Conservation (phyloP, 1,140 invertebrate genomes). For the Trinorchestia longiramus region DNA sequence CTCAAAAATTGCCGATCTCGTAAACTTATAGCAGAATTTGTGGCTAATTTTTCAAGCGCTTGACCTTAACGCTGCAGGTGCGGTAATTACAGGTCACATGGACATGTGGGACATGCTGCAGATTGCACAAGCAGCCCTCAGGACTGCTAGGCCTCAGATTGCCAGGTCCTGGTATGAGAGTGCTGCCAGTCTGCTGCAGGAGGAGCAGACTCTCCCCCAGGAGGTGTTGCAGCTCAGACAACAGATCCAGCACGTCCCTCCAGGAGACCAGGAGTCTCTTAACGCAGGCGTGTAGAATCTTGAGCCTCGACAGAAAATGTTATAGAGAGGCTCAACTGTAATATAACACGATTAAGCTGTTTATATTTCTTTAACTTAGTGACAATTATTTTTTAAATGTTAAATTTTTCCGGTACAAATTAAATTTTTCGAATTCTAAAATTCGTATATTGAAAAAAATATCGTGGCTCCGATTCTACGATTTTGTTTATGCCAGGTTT, state of each 20-base stretch:
- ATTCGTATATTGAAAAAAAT: no score
- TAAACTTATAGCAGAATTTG: neutral
- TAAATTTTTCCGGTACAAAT: no score
- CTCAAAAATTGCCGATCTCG: neutral
- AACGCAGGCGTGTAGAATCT: neutral
- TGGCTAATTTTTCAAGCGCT: neutral
- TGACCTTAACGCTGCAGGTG: neutral
- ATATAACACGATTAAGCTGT: no score
- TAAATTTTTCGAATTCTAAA: no score
- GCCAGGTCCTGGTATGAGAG: constrained; percentile 29
- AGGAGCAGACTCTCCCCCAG: neutral
- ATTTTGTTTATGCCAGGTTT: no score
- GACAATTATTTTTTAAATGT: no score
- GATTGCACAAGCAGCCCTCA: neutral
- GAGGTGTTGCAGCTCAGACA: neutral
- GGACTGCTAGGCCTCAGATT: neutral
- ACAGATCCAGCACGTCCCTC: neutral
- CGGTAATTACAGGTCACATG: neutral
- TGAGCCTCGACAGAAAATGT: no score
- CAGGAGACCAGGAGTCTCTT: neutral
- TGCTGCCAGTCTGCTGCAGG: neutral
- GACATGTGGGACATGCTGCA: constrained; percentile 22
- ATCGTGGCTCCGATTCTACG: no score
- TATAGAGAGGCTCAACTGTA: no score
- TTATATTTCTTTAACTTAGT: no score